phyloP scores from a whole-genome alignment of 2,797 vertebrate genomes.

The Enteromius argenteus region DNA sequence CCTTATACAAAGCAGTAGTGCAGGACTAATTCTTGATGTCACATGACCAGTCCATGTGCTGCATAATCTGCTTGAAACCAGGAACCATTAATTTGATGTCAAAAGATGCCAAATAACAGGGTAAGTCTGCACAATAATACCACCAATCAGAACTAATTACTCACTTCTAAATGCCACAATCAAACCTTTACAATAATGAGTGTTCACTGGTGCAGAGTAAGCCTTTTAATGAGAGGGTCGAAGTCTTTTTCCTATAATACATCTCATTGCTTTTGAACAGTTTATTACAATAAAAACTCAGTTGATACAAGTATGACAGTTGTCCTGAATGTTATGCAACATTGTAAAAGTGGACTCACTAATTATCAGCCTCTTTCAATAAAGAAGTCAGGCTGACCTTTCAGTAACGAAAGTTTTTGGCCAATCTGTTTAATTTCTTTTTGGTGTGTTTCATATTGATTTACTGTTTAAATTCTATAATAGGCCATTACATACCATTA shows the following conservation, averaged over 20 bases:
- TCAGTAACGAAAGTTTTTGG: neutral
- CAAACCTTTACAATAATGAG: slow-evolving; percentile 16
- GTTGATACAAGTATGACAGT: neutral
- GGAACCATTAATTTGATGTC: slow-evolving; percentile 60
- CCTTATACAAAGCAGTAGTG: neutral
- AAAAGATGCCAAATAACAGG: slow-evolving; percentile 62
- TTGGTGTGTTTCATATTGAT: neutral
- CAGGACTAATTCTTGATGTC: slow-evolving; percentile 57
- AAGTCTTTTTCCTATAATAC: neutral
- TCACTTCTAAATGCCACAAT: slow-evolving; percentile 39
- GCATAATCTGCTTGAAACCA: slow-evolving; percentile 51
- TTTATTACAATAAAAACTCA: slow-evolving; percentile 4
- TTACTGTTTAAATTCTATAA: neutral
- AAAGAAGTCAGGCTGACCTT: neutral
- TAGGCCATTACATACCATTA: neutral
- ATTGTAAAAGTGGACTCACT: neutral
- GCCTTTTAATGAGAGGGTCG: slow-evolving; percentile 27
- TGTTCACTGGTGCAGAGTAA: slow-evolving; percentile 37
- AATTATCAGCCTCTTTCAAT: neutral
- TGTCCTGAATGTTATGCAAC: slow-evolving; percentile 4
- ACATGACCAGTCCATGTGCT: slow-evolving; percentile 44
- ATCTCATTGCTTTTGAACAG: neutral
- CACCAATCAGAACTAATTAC: slow-evolving; percentile 54
- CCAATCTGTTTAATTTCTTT: neutral
- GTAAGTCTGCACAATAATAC: slow-evolving; percentile 44